phyloP scores from a whole-genome alignment of 2,113 vertebrate genomes.

The Lepus americanus region DNA sequence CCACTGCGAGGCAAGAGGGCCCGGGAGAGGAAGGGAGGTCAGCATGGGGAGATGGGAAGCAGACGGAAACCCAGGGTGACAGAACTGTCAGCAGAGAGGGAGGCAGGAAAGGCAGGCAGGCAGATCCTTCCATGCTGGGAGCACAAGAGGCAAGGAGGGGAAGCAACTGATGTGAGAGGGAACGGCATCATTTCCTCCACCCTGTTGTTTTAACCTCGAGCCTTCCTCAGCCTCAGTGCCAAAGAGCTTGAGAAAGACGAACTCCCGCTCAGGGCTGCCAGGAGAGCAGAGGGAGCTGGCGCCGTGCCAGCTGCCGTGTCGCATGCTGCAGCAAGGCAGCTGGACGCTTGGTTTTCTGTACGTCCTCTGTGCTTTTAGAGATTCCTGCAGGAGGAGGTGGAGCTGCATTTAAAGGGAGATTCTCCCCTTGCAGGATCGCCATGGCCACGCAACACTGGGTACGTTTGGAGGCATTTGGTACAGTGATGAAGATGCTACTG shows the following conservation, averaged over 20 bases:
- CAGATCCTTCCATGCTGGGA: background rate
- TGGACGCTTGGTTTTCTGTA: background rate
- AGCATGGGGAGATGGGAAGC: background rate
- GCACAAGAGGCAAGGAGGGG: background rate
- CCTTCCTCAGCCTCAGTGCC: slow-evolving; percentile 7
- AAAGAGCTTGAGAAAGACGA: background rate
- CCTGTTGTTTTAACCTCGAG: background rate
- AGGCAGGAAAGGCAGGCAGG: background rate
- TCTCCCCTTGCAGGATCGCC: background rate
- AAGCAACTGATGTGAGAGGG: background rate
- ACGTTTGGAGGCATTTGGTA: too few species aligned
- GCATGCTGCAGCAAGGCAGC: rapidly evolving
- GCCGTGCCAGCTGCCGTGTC: background rate
- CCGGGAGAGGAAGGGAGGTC: background rate
- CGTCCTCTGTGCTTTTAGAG: background rate
- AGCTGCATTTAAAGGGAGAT: background rate
- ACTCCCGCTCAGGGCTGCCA: background rate
- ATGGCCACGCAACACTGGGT: too few species aligned
- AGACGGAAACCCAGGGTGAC: background rate
- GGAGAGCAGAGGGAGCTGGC: background rate
- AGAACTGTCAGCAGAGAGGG: background rate
- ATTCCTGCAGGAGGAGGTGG: background rate
- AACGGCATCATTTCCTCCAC: slow-evolving; percentile 50
- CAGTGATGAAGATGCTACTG: too few species aligned
- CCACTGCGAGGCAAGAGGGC: background rate